Evolutionary conservation across 2,888 invertebrate genomes (phyloP), one percentile per base, ranked within the genome.

Genomic region (Metacarcinus magister): DNA sequence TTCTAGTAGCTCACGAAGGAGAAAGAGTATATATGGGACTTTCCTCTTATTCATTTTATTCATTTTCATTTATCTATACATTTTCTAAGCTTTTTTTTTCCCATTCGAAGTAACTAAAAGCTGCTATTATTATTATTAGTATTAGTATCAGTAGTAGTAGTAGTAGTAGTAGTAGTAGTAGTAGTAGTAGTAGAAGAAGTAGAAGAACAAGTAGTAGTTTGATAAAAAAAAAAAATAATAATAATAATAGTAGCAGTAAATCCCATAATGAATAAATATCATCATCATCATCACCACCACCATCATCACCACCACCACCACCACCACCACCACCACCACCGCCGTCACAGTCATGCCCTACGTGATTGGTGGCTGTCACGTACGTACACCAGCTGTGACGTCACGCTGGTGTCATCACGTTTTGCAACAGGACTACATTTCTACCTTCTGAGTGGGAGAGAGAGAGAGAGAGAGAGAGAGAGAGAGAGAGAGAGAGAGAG

Each of bases 231-330:
- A 67, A 10, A 10, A 60, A 10, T 19, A 60, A 60, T 19, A 60
- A 60, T 19, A 60, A 67, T 23, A 67, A 16, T 19, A 67, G 4
- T 23, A 67, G 19, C 3, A 54, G 8, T 16, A 54, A 8, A 8
- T 13, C 67, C 67, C 43, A 39, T 39, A 0, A 90, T n/a, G 3
- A 16, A 44, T 90, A 39, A 90, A 39, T 16, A 90, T 0, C 7
- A 90, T 16, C 90, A 10, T 28, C 90, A 90, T 7, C 19, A 43
- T 43, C 13, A 39, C 44, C 91, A 91, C 91, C 91, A 91, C 91
- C 91, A 91, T 46, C 32, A 91, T 46, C 91, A 91, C 23, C 91
- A 91, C 90, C 90, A 90, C 39, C 90, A 90, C 44, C 44, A 89
- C 90, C 39, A 90, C 16, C 23, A 19, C 23, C 90, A 90, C 90